Base-by-base conservation (phyloP, 1,140 invertebrate species). In the Camponotus vicinus region DNA sequence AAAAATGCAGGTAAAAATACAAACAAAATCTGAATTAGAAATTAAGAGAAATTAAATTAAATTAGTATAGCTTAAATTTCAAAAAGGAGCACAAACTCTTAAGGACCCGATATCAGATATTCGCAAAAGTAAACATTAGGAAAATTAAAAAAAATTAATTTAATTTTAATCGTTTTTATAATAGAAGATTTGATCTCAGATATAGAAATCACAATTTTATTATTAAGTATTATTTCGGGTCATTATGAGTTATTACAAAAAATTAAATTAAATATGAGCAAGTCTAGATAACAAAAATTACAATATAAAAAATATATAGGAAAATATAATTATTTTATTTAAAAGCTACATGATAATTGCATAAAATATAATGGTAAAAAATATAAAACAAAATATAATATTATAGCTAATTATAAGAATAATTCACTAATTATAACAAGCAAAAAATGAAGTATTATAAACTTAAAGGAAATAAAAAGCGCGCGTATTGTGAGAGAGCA, bases 1-100 rank as follows among this genome's bases (percentile, higher is more conserved):
- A 57, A 52, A 52, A 88, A 85, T 87, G 80, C n/a, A 79, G 34
- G 64, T 86, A 13, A 90, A 89, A 85, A 45, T 27, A 70, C 45
- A 49, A 80, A 42, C n/a, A 83, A 83, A 83, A 63, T 37, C 8
- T 73, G 21, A 37, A 80, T 80, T 61, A 61, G 40, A 83, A 75
- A 75, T 75, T 75, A 83, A 87, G 79, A 70, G 21, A 57, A 88
- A 78, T 37, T 57, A 80, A 69, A 13, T 45, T 18, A 55, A 55
- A 55, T 55, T 13, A 79, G 21, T 21, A 21, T 21, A 21, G 18
- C 63, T 67, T 75, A 73, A 82, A 73, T 49, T 59, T 42, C 7
- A 78, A 37, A 3, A 5, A 5, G 49, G 11, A 15, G 21, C 2
- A 11, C 13, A n/a, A 1, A n/a, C 45, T 11, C 34, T 32, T 55